phyloP scores from a whole-genome alignment of 2,888 invertebrate genomes.

The Rapana venosa region DNA sequence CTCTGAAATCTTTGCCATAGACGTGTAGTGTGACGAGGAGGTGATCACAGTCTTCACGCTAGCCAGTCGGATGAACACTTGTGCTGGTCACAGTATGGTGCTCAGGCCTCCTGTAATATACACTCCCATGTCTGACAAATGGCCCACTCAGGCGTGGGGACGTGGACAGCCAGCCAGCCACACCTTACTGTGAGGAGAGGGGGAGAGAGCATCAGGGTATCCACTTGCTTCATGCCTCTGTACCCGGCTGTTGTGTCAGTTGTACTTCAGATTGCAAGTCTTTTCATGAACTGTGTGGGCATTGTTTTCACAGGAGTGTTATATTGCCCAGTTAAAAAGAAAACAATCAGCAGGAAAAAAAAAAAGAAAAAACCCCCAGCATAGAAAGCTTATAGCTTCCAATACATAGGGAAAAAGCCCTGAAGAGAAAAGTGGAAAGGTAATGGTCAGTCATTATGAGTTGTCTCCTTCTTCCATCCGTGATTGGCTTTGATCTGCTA shows the following conservation, averaged over 20 bases:
- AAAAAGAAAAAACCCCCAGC: no score
- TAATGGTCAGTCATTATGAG: no score
- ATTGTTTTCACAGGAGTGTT: slow-evolving; percentile 3
- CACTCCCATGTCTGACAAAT: slow-evolving; percentile 15
- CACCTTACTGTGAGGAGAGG: background rate
- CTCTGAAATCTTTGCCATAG: slow-evolving; percentile 29
- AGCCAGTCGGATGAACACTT: slow-evolving; percentile 1
- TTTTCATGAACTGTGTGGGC: background rate
- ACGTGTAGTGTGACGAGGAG: slow-evolving; percentile 31
- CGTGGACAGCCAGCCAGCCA: background rate
- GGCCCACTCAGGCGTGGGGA: background rate
- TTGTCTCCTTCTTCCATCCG: no score
- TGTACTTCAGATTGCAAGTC: background rate
- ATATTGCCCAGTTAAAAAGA: background rate
- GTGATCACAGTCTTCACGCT: slow-evolving; percentile 29
- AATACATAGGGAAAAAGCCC: no score
- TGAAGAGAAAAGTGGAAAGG: no score
- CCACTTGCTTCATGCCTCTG: slow-evolving; percentile 19
- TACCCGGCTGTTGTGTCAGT: slow-evolving; percentile 16
- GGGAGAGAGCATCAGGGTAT: slow-evolving; percentile 19
- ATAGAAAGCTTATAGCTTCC: no score
- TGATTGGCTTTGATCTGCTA: background rate
- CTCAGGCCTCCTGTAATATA: slow-evolving; percentile 16
- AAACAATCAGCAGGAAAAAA: no score
- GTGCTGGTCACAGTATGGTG: slow-evolving; percentile 32